A percentile compares a stretch with the other conserved stretches of the same genome.
Conservation (phyloP, 2,797 vertebrate genomes). For the Enteromius treurensis region DNA sequence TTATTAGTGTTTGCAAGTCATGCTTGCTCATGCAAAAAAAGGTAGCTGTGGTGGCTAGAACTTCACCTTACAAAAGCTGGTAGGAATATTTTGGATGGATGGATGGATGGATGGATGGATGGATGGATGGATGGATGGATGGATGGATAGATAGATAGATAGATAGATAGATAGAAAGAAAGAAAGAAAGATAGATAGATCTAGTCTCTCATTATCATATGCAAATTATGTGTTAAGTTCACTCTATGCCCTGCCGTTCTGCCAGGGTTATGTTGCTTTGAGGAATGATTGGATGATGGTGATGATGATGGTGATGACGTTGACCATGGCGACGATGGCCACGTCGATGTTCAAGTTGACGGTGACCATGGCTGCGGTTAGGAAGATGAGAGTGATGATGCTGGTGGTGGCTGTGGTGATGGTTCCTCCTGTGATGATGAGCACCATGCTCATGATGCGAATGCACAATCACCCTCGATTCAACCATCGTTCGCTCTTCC, state of each 20-base stretch:
- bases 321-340: background rate
- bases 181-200: no score
- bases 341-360: slow-evolving; percentile 18
- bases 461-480: slow-evolving; percentile 33
- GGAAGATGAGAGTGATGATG: background rate
- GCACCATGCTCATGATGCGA: background rate
- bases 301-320: background rate
- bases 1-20: background rate
- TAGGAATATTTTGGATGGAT: no score
- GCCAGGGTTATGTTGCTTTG: background rate
- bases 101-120: no score
- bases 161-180: no score
- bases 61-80: no score
- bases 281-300: background rate
- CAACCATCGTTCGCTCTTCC: slow-evolving; percentile 25
- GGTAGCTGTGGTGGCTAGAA: no score
- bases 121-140: no score
- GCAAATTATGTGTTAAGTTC: background rate
- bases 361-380: background rate
- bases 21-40: background rate
- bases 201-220: background rate
- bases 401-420: background rate
- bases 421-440: background rate
- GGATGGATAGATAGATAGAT: no score
- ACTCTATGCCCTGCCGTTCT: background rate